These are phyloP conservation scores for Hemaris fuciformis DNA, from an alignment of 2,888 invertebrate species.

Conservation along the genomic window DNA sequence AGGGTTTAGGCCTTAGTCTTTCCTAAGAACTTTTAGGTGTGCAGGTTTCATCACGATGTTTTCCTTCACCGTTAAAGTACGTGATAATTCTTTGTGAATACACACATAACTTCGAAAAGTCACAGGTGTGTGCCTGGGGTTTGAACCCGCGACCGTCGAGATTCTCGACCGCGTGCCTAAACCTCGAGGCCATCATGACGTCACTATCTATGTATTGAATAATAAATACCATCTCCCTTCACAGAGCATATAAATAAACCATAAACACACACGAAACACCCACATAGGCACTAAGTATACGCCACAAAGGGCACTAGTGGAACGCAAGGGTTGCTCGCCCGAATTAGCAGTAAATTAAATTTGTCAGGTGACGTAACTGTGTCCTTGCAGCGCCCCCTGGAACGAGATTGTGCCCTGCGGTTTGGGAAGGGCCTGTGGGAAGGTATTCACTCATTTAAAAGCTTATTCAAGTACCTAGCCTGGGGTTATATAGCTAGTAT, in stretches of 20 bases:
- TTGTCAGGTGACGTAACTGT: constrained; percentile 29
- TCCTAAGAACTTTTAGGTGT: too few relatives aligned
- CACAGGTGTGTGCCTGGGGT: too few relatives aligned
- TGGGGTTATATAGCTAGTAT: too few relatives aligned
- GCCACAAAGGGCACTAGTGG: constrained; percentile 12
- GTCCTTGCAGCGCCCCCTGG: constrained; percentile 17
- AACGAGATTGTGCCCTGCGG: constrained; percentile 1
- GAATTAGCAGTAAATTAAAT: constrained; percentile 32
- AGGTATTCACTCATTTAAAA: background rate
- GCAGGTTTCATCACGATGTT: too few relatives aligned
- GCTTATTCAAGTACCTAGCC: background rate
- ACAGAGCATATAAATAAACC: background rate
- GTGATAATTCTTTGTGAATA: too few relatives aligned
- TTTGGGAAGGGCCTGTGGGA: background rate
- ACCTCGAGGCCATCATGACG: too few relatives aligned
- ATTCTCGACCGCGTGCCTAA: too few relatives aligned
- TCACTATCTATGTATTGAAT: background rate
- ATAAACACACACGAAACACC: background rate
- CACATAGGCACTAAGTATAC: background rate
- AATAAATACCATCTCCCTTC: background rate
- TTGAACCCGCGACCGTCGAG: too few relatives aligned
- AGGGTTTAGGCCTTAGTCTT: too few relatives aligned
- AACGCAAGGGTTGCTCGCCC: constrained; percentile 21
- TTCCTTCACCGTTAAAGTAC: too few relatives aligned
- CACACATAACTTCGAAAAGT: too few relatives aligned